Conservation (phyloP, 1,140 invertebrate species). For the Teleopsis dalmanni region DNA sequence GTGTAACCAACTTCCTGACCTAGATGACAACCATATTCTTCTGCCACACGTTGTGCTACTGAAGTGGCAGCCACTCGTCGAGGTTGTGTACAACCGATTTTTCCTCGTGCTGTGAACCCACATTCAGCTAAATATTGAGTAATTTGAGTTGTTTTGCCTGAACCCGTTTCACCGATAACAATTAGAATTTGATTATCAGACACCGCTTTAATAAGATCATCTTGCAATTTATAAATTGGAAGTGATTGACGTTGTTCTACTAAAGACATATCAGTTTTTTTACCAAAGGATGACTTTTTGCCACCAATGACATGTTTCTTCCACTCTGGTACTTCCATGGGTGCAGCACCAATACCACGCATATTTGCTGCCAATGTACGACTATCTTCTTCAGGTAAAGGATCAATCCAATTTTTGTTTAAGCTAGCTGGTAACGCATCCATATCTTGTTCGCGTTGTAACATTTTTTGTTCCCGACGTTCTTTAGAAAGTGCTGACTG, state of each 20-base stretch:
- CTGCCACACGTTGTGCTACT: constrained; percentile 77
- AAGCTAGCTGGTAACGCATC: constrained; percentile 69
- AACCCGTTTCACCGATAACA: constrained; percentile 82
- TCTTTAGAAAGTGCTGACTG: constrained; percentile 97
- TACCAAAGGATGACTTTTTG: constrained; percentile 97
- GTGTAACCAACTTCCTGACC: constrained; percentile 57
- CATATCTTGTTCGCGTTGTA: constrained; percentile 84
- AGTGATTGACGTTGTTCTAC: constrained; percentile 50
- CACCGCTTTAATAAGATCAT: constrained; percentile 28
- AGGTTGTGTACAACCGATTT: constrained; percentile 80
- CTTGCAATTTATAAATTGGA: constrained; percentile 27
- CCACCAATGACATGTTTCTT: constrained; percentile 97
- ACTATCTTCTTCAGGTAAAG: constrained; percentile 72
- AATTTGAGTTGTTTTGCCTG: constrained; percentile 87
- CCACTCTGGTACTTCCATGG: constrained; percentile 95
- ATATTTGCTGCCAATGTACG: constrained; percentile 65
- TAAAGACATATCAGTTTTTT: constrained; percentile 92
- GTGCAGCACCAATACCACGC: constrained; percentile 68
- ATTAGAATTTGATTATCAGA: constrained; percentile 53
- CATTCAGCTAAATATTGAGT: constrained; percentile 67
- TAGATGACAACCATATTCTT: constrained; percentile 65
- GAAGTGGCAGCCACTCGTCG: constrained; percentile 87
- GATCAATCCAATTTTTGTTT: constrained; percentile 94
- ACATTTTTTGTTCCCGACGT: constrained; percentile 86
- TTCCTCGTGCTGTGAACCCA: constrained; percentile 49